These are phyloP conservation scores for Aegotheles bennettii DNA, from an alignment of 2,113 vertebrate species.

Conservation along the genomic window DNA sequence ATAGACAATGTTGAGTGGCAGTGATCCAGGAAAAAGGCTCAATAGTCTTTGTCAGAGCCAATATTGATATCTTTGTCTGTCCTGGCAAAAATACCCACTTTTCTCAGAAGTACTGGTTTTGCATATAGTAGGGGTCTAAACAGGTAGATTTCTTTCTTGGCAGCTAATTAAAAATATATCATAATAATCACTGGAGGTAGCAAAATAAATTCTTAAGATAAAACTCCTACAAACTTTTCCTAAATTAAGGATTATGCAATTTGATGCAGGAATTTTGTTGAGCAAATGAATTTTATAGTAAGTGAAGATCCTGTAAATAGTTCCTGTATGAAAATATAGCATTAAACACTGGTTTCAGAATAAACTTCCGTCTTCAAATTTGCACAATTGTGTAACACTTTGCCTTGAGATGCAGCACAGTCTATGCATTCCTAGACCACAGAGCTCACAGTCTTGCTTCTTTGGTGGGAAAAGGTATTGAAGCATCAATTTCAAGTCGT, in stretches of 20 bases:
- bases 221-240: not conserved
- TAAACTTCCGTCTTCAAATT: not conserved
- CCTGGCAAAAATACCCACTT: not conserved
- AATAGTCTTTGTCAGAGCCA: not conserved
- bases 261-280: not conserved
- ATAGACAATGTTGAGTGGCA: not conserved
- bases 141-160: not conserved
- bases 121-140: not conserved
- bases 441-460: not conserved
- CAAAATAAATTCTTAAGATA: not conserved
- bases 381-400: not conserved
- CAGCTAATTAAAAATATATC: not conserved
- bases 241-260: not conserved
- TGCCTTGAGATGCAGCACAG: not conserved
- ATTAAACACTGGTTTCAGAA: not conserved
- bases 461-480: not conserved
- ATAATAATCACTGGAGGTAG: not conserved
- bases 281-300: not conserved
- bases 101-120: not conserved
- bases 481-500: not conserved
- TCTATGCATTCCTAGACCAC: not conserved
- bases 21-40: not conserved
- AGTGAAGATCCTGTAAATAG: not conserved
- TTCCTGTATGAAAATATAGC: not conserved
- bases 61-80: not conserved